phyloP scores from a whole-genome alignment of 2,888 invertebrate species.

The Gasteruption jaculator region DNA sequence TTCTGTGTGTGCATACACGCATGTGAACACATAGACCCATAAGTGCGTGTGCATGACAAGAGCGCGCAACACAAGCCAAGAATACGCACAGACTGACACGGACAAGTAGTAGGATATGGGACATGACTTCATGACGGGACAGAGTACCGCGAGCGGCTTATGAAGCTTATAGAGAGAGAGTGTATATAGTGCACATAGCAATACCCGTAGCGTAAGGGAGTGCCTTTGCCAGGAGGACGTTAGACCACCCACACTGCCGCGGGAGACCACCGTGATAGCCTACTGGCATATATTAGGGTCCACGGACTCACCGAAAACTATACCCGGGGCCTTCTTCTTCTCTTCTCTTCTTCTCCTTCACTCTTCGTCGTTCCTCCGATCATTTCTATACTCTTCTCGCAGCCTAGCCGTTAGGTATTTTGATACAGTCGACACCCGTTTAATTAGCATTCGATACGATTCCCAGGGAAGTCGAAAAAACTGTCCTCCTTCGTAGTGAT shows the following conservation, averaged over 20 bases:
- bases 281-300: slow-evolving; percentile 52
- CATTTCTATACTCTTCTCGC: slow-evolving; percentile 17
- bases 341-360: slow-evolving; percentile 18
- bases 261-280: slow-evolving; percentile 52
- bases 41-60: background rate
- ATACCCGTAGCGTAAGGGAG: slow-evolving; percentile 40
- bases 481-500: too few relatives aligned
- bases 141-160: slow-evolving; percentile 20
- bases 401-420: slow-evolving; percentile 44
- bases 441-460: slow-evolving; percentile 49
- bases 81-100: slow-evolving; percentile 8
- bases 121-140: slow-evolving; percentile 19
- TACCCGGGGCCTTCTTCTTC: slow-evolving; percentile 28
- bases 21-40: slow-evolving; percentile 11
- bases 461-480: slow-evolving; percentile 34
- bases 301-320: slow-evolving; percentile 45
- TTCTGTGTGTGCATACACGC: slow-evolving; percentile 19
- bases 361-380: slow-evolving; percentile 15
- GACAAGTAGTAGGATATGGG: slow-evolving; percentile 15
- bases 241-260: slow-evolving; percentile 51
- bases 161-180: slow-evolving; percentile 24
- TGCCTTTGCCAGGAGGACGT: slow-evolving; percentile 48
- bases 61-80: slow-evolving; percentile 7
- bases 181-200: slow-evolving; percentile 41
- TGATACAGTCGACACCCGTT: slow-evolving; percentile 49